Base-by-base conservation (phyloP, 2,888 invertebrate species). In the Volucella inanis region DNA sequence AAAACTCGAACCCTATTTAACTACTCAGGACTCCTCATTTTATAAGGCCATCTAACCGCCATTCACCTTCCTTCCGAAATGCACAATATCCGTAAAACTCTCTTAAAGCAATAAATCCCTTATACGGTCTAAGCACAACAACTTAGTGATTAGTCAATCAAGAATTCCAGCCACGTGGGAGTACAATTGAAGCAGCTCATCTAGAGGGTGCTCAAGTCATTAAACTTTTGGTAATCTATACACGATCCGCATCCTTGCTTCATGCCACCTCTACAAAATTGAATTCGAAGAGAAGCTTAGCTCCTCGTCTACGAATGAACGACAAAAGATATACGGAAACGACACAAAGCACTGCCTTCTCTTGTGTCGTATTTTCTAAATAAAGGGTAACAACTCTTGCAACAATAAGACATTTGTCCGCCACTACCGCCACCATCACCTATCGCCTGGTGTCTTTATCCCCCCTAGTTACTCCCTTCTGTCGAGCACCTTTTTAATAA, bases 101-200 rank as follows among this genome's bases (percentile, higher is more conserved):
- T 49, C 8, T 14, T 15, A 49, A 50, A 18, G 50, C 9, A 18
- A 49, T 49, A 15, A 68, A 57, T 57, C 57, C 49, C 39, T 39
- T 39, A 18, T 22, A 38, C 39, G 22, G 67, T 67, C 52, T 47
- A 55, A 71, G 6, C 49, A 61, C 41, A 71, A 57, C 38, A 57
- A 76, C 71, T 82, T 71, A 82, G 71, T 71, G 77, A 82, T 72
- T 67, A 67, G 71, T 55, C 50, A 39, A 83, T 78, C 61, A 72
- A 67, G 62, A 71, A 77, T 82, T 71, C 77, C 65, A 43, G 47
- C 43, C 65, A 72, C 72, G 67, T 74, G 45, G 61, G 18, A 72
- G 14, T 12, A 49, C 52, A 79, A 83, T 74, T 74, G 49, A 65
- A 57, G 38, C 67, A 70, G 59, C 43, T 55, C 50, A 70, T 47